Evolutionary conservation across 1,140 invertebrate genomes (phyloP), one percentile per base, ranked within the genome.

Genomic region (Drosophila sechellia): DNA sequence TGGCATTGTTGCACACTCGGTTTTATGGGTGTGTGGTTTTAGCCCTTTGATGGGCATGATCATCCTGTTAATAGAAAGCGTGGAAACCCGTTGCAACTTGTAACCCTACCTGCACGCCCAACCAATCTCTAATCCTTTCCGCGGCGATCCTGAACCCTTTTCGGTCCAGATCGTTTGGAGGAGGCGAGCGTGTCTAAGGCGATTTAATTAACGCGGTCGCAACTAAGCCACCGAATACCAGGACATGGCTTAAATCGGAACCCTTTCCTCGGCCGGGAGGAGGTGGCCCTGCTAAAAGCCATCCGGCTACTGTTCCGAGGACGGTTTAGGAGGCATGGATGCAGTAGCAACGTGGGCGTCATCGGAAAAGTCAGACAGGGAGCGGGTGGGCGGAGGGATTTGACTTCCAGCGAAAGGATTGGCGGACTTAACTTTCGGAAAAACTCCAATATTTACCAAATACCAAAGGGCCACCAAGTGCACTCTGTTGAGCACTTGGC

Each of bases 1-100:
- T 78, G 66, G 75, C 77, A 80, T 89, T 87, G 85, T 87, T 89
- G 84, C 85, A 84, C 84, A 80, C 17, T 34, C 84, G 64, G 80
- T 91, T 91, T 91, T 86, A 91, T 91, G 90, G 90, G 90, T 89
- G 90, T 91, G 86, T 89, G 90, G 90, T 91, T 91, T 91, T 89
- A 90, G 90, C 90, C 90, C 90, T 91, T 91, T 91, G 86, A 91
- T 91, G 90, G 81, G 74, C 87, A 81, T 89, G 90, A 91, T 91
- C 90, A 91, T 91, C 89, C 90, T 89, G 81, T 80, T 91, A 91
- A 91, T 91, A 91, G 85, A 91, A 90, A 83, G 60, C 61, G 72
- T 65, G 58, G 45, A 79, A 75, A 48, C 58, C 58, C 37, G 37
- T 63, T 79, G 69, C 55, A 13, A 31, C 31, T 31, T 31, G 31